A percentile compares a stretch with the other conserved stretches of the same genome.
phyloP scores from a whole-genome alignment of 2,888 invertebrate genomes.

The Diplazon laetatorius region DNA sequence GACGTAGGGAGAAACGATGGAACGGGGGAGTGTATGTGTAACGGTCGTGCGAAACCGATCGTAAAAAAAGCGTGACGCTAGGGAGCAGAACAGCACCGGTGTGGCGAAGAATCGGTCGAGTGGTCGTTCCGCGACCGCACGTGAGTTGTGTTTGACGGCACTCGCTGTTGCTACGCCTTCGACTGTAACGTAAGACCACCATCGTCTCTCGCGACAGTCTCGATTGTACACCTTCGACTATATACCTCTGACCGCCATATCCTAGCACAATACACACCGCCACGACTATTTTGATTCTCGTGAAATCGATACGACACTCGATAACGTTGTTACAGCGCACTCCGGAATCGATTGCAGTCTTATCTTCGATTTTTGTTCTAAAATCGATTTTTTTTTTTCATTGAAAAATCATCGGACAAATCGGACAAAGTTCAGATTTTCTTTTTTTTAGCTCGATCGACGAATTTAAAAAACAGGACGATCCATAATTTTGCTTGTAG shows the following conservation, averaged over 20 bases:
- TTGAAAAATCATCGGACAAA: no score
- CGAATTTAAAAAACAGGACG: no score
- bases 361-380: neutral
- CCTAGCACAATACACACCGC: slow-evolving; percentile 25
- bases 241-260: neutral
- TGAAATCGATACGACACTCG: slow-evolving; percentile 45
- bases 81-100: slow-evolving; percentile 30
- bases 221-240: slow-evolving; percentile 19
- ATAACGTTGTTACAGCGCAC: neutral
- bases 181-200: slow-evolving; percentile 59
- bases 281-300: slow-evolving; percentile 32
- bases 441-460: no score
- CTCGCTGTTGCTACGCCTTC: neutral
- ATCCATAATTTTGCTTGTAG: no score
- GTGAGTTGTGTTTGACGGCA: slow-evolving; percentile 27
- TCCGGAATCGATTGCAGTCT: neutral
- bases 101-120: slow-evolving; percentile 30
- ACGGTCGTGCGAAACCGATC: neutral
- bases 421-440: neutral
- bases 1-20: neutral
- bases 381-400: neutral
- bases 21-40: slow-evolving; percentile 28
- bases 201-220: slow-evolving; percentile 16
- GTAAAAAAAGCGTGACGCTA: slow-evolving; percentile 23
- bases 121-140: slow-evolving; percentile 55